Conservation (phyloP, 2,888 invertebrate genomes). For the Drosophila histrio region DNA sequence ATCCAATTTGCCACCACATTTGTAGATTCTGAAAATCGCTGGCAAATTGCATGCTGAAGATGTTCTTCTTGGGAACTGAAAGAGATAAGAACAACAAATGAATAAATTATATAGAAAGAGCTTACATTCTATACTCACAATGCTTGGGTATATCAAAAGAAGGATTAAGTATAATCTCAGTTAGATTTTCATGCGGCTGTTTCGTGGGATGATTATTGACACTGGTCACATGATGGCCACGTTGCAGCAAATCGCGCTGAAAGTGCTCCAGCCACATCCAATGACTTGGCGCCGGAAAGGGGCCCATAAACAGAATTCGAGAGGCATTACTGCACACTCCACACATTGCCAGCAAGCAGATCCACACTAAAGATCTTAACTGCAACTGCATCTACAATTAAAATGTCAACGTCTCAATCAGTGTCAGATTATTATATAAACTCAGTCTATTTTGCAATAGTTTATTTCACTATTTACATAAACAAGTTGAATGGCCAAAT, state of each 20-base stretch:
- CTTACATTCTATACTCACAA: slow-evolving; percentile 72
- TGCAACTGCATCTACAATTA: slow-evolving; percentile 58
- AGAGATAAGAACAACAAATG: neutral
- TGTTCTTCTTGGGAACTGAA: slow-evolving; percentile 80
- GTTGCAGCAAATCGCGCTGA: slow-evolving; percentile 76
- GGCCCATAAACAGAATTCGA: slow-evolving; percentile 83
- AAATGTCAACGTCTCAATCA: slow-evolving; percentile 29
- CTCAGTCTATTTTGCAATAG: slow-evolving; percentile 32
- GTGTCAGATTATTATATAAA: slow-evolving; percentile 34
- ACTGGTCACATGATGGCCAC: slow-evolving; percentile 84
- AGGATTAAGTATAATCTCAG: slow-evolving; percentile 83
- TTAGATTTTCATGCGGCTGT: slow-evolving; percentile 83
- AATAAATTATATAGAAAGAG: neutral
- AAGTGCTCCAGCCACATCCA: slow-evolving; percentile 84
- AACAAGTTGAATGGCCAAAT: slow-evolving; percentile 23
- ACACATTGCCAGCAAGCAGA: slow-evolving; percentile 34
- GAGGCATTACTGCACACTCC: slow-evolving; percentile 38
- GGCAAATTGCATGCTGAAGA: slow-evolving; percentile 81
- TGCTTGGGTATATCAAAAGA: slow-evolving; percentile 81
- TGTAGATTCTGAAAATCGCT: slow-evolving; percentile 82
- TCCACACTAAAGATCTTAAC: slow-evolving; percentile 42
- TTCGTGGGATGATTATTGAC: slow-evolving; percentile 82
- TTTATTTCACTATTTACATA: slow-evolving; percentile 57
- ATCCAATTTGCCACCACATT: slow-evolving; percentile 81
- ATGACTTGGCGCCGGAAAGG: slow-evolving; percentile 84